Percentiles rank a stretch among this genome's conserved stretches.
These are phyloP conservation scores for Henicopernis longicauda DNA, from an alignment of 2,113 vertebrate genomes.

Conservation along the genomic window DNA sequence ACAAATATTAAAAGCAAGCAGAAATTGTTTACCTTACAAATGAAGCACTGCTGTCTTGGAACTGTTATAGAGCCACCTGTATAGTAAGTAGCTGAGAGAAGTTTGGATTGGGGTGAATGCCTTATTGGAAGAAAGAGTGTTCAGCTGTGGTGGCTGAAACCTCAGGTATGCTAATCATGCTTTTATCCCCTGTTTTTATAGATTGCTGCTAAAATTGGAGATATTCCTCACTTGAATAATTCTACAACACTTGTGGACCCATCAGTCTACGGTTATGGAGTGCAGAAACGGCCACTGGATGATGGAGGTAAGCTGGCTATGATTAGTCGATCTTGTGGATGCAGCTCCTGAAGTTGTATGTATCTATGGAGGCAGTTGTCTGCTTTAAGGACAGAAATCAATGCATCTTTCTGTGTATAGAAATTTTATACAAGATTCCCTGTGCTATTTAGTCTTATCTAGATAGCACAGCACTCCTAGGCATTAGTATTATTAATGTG, in stretches of 20 bases:
- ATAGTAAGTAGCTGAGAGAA: background rate
- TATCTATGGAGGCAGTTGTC: background rate
- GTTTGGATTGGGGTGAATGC: background rate
- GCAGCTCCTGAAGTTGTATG: background rate
- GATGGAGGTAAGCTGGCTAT: conserved; percentile 84
- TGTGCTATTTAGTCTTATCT: background rate
- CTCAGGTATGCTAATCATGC: background rate
- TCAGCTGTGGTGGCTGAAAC: background rate
- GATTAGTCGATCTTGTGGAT: background rate
- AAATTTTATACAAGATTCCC: background rate
- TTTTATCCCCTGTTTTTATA: conserved; percentile 57
- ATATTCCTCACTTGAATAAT: conserved; percentile 95
- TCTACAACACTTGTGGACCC: conserved; percentile 89
- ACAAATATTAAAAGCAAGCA: background rate
- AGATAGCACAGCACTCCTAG: background rate
- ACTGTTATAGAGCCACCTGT: background rate
- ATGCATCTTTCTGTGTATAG: background rate
- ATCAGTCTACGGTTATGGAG: conserved; percentile 89
- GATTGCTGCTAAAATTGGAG: conserved; percentile 98
- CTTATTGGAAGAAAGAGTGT: background rate
- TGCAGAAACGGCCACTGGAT: conserved; percentile 90
- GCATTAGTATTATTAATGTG: background rate
- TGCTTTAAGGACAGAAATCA: background rate
- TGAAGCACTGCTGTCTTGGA: background rate
- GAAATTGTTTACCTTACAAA: background rate